Base-by-base conservation (phyloP, 1,140 invertebrate species). In the Reticulitermes speratus region DNA sequence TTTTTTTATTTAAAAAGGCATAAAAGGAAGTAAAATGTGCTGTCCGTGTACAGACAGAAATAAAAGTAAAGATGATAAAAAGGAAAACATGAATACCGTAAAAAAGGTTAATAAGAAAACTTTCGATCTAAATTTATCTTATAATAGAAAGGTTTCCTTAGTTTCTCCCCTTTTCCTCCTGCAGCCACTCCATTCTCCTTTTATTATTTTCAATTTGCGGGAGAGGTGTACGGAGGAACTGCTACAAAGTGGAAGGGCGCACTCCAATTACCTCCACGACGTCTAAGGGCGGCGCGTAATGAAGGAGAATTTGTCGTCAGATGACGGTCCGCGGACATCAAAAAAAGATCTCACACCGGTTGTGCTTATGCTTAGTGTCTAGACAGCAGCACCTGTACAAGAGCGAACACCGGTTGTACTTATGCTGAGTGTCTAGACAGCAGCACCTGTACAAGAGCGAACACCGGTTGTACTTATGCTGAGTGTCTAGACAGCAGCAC, bases 201-300 rank as follows among this genome's bases (percentile, higher is more conserved):
- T 65, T 23, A 65, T 65, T 65, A 65, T 65, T 65, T 65, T 65
- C 59, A 30, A 30, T 75, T 6, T 30, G 25, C 7, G 65, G 65
- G 65, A 75, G 65, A 23, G 65, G 65, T 38, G 38, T 38, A 38
- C 38, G 38, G 5, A 38, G 38, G 38, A 38, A 2, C 8, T 75
- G 25, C n/a, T 75, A 75, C 65, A 30, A 55, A 55, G 52, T 55
- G 52, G 52, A 55, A 55, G 19, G 25, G 65, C 38, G 65, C 65
- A 75, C 65, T 75, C 59, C 59, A 65, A 65, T 65, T 65, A 65
- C 59, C 59, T n/a, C 59, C 65, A n/a, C 65, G 65, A 25, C 65
- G n/a, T 75, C 65, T 8, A 25, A 75, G 65, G 25, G 65, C n/a
- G n/a, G 14, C 1, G 7, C 65, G 65, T 75, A 30, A 75, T 75